A percentile compares a stretch with the other conserved stretches of the same genome.
These are phyloP conservation scores for Pelecanoides urinatrix DNA, from an alignment of 2,113 vertebrate species.

Conservation along the genomic window DNA sequence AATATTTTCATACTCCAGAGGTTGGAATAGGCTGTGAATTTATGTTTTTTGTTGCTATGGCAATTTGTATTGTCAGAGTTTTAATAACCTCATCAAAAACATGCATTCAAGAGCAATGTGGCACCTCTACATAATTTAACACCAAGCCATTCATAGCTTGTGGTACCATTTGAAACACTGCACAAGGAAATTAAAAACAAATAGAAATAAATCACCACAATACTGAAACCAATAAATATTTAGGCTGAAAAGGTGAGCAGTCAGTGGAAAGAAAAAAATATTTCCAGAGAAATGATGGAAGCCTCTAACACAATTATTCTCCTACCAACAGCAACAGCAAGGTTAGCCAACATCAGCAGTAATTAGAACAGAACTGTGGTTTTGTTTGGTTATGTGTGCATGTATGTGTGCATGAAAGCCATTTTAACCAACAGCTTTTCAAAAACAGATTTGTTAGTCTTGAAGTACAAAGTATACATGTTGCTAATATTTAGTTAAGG, in stretches of 20 bases:
- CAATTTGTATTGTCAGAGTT: slow-evolving; percentile 53
- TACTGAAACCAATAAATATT: slow-evolving; percentile 14
- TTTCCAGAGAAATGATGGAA: slow-evolving; percentile 27
- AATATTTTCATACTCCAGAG: neutral
- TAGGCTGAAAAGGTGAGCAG: slow-evolving; percentile 23
- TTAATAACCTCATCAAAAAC: slow-evolving; percentile 63
- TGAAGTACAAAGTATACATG: neutral
- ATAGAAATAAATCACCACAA: slow-evolving; percentile 41
- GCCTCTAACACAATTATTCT: neutral
- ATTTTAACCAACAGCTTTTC: neutral
- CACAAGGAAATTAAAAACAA: slow-evolving; percentile 58
- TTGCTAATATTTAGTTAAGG: neutral
- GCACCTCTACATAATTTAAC: slow-evolving; percentile 16
- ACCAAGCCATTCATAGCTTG: neutral
- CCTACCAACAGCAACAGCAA: neutral
- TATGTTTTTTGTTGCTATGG: slow-evolving; percentile 39
- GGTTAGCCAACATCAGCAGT: neutral
- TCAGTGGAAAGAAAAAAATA: neutral
- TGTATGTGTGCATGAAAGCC: neutral
- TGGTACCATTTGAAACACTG: slow-evolving; percentile 18
- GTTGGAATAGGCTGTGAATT: slow-evolving; percentile 24
- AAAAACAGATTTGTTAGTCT: neutral
- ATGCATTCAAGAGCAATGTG: neutral
- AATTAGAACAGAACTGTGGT: neutral
- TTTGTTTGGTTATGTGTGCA: neutral